These are phyloP conservation scores for Lerista edwardsae DNA, from an alignment of 2,797 vertebrate species.

Conservation along the genomic window DNA sequence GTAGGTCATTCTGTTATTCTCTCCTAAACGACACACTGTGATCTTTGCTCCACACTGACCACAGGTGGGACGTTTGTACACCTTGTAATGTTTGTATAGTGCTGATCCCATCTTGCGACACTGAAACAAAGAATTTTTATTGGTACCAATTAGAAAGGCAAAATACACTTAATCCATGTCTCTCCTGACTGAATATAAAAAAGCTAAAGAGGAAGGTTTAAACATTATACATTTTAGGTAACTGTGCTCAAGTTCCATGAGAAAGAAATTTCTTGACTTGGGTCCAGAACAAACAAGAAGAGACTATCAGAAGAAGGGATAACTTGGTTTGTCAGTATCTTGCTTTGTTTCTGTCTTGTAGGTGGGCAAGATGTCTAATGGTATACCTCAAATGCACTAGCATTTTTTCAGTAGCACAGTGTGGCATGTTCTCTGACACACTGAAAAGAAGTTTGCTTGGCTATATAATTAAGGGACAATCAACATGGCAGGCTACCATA, in stretches of 20 bases:
- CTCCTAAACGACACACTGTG: slow-evolving; percentile 89
- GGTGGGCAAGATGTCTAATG: not conserved
- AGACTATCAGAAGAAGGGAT: not conserved
- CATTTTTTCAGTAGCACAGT: not conserved
- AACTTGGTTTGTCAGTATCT: not conserved
- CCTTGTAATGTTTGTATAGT: slow-evolving; percentile 87
- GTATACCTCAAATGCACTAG: not conserved
- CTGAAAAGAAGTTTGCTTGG: not conserved
- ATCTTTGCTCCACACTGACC: slow-evolving; percentile 81
- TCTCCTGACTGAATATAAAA: not conserved
- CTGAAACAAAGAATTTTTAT: slow-evolving; percentile 69
- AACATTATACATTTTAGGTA: not conserved
- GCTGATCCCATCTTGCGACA: slow-evolving; percentile 83
- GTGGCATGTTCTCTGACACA: not conserved
- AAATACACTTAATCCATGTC: not conserved
- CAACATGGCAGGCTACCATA: not conserved
- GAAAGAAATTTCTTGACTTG: not conserved
- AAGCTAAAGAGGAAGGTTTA: not conserved
- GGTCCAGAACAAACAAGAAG: not conserved
- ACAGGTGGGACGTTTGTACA: slow-evolving; percentile 87
- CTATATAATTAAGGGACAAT: not conserved
- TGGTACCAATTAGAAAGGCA: slow-evolving; percentile 5
- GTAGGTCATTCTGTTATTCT: slow-evolving; percentile 91
- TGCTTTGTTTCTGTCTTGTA: not conserved
- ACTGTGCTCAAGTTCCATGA: not conserved